Percentiles rank a stretch among this genome's conserved stretches.
These are phyloP conservation scores for Cremastinae sp. DNA, from an alignment of 2,888 invertebrate species.

Conservation along the genomic window DNA sequence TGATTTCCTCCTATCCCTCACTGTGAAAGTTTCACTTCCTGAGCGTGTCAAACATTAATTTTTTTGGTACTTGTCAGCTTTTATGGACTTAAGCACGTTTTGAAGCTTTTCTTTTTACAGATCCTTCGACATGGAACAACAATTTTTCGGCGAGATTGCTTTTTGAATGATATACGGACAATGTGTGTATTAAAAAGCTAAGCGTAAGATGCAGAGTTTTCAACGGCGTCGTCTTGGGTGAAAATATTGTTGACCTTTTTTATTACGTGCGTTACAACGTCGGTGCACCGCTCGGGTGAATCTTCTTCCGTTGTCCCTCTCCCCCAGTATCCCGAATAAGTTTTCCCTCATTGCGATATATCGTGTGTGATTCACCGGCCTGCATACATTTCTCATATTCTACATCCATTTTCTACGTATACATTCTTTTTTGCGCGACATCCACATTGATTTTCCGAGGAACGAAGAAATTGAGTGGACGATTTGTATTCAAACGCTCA, in stretches of 20 bases:
- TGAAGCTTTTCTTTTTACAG: too few species aligned
- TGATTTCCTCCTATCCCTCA: too few species aligned
- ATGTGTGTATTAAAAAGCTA: neutral
- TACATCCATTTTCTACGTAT: neutral
- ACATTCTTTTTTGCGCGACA: constrained; percentile 13
- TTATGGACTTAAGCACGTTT: too few species aligned
- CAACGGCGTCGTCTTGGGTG: constrained; percentile 23
- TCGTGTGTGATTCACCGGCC: constrained; percentile 38
- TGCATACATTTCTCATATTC: constrained; percentile 9
- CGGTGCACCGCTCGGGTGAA: constrained; percentile 35
- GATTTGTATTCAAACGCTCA: constrained; percentile 34
- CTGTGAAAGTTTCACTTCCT: too few species aligned
- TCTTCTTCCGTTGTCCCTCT: constrained; percentile 39
- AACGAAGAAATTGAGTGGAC: constrained; percentile 22
- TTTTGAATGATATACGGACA: too few species aligned
- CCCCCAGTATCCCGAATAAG: constrained; percentile 26
- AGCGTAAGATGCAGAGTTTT: constrained; percentile 4
- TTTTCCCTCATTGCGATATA: constrained; percentile 47
- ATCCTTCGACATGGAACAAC: too few species aligned
- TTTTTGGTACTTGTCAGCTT: too few species aligned
- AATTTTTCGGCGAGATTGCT: too few species aligned
- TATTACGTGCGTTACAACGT: constrained; percentile 20
- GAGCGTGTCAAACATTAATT: too few species aligned
- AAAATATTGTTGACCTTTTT: constrained; percentile 47
- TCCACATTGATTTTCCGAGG: constrained; percentile 11